phyloP scores from a whole-genome alignment of 2,113 vertebrate species.

The Desmodus rotundus region DNA sequence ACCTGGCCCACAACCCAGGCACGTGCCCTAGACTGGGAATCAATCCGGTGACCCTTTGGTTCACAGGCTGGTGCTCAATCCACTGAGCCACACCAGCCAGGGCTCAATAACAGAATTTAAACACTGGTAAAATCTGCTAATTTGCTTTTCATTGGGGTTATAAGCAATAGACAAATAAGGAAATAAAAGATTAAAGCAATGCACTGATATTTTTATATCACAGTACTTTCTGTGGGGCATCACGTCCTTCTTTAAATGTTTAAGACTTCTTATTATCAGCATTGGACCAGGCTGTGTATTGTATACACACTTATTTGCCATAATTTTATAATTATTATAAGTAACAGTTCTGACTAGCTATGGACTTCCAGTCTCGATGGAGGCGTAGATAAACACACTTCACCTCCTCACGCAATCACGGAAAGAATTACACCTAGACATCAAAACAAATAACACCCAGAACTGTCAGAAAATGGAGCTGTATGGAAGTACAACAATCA shows the following conservation, averaged over 20 bases:
- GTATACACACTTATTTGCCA: not conserved
- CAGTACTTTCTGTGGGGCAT: not conserved
- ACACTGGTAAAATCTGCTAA: constrained; percentile 10
- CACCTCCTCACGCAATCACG: too few species aligned
- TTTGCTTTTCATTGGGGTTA: constrained; percentile 22
- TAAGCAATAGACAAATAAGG: constrained; percentile 21
- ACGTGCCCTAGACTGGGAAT: too few species aligned
- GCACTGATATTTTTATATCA: not conserved
- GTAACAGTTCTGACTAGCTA: not conserved
- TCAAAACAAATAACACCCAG: too few species aligned
- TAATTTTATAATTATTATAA: constrained; percentile 20
- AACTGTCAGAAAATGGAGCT: too few species aligned
- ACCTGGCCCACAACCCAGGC: too few species aligned
- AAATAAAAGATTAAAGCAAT: constrained; percentile 17
- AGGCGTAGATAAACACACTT: too few species aligned
- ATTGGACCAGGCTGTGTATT: not conserved
- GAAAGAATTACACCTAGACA: too few species aligned
- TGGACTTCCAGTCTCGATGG: too few species aligned
- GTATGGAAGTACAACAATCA: too few species aligned
- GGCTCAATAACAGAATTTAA: constrained; percentile 40
- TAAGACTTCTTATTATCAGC: not conserved
- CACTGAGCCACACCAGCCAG: too few species aligned
- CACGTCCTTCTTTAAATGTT: constrained; percentile 25
- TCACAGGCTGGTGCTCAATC: too few species aligned
- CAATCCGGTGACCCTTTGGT: too few species aligned